Conservation (phyloP, 2,113 vertebrate genomes). For the Chlorocebus sabaeus region DNA sequence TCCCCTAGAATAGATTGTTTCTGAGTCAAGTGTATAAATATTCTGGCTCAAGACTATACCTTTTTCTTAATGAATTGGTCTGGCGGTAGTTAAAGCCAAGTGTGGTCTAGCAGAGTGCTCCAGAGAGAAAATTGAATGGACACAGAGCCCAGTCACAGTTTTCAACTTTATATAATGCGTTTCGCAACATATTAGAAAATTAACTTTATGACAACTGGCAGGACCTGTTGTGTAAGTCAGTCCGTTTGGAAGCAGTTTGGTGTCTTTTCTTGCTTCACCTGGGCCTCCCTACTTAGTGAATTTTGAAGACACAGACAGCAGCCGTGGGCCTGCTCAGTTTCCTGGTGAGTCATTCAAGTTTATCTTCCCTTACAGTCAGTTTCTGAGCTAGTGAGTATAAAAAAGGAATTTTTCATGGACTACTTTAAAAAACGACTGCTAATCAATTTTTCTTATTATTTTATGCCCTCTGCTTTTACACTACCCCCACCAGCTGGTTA, state of each 20-base stretch:
- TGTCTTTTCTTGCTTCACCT: slow-evolving; percentile 69
- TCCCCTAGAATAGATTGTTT: slow-evolving; percentile 66
- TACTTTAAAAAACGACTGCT: slow-evolving; percentile 91
- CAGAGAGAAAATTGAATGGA: slow-evolving; percentile 71
- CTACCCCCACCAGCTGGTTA: slow-evolving; percentile 96
- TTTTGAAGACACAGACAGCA: slow-evolving; percentile 63
- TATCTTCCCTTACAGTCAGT: slow-evolving; percentile 56
- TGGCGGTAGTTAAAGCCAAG: slow-evolving; percentile 54
- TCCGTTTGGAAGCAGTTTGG: slow-evolving; percentile 37
- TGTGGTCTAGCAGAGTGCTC: slow-evolving; percentile 60
- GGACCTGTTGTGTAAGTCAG: slow-evolving; percentile 73
- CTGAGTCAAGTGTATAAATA: slow-evolving; percentile 59
- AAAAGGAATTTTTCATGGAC: slow-evolving; percentile 77
- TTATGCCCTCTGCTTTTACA: slow-evolving; percentile 93
- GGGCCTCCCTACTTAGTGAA: slow-evolving; percentile 62
- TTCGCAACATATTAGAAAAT: slow-evolving; percentile 76
- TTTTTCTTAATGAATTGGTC: slow-evolving; percentile 77
- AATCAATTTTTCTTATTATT: slow-evolving; percentile 96
- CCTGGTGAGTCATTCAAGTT: slow-evolving; percentile 73
- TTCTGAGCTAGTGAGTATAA: slow-evolving; percentile 73
- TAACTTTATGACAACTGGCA: slow-evolving; percentile 71
- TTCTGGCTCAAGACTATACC: slow-evolving; percentile 52
- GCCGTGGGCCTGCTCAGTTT: slow-evolving; percentile 55
- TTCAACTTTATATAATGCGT: slow-evolving; percentile 67
- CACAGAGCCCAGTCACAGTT: slow-evolving; percentile 66